A percentile compares a stretch with the other conserved stretches of the same genome.
Evolutionary conservation across 1,140 invertebrate species (phyloP).

Genomic region (Halyomorpha halys): DNA sequence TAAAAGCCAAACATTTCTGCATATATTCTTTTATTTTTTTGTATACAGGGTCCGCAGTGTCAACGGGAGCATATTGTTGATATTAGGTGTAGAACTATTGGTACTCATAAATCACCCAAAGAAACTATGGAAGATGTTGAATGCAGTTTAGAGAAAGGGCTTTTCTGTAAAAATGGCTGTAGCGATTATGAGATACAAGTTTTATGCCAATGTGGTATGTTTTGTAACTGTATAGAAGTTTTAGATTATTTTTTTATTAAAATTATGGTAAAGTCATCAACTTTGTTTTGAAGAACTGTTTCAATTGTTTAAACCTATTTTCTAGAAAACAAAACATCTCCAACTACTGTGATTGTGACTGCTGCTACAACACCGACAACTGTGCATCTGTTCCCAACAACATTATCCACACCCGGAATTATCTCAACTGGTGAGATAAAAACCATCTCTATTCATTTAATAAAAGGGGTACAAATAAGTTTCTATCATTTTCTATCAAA

Average conservation of each 20-base stretch:
- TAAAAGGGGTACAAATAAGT: too few species aligned
- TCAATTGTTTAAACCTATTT: not conserved
- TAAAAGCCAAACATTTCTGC: slow-evolving; percentile 12
- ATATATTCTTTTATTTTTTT: slow-evolving; percentile 3
- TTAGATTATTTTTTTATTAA: not conserved
- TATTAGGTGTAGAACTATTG: slow-evolving; percentile 61
- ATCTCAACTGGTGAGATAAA: too few species aligned
- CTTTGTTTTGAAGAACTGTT: too few species aligned
- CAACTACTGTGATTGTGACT: not conserved
- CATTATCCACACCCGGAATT: too few species aligned
- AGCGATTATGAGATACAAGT: slow-evolving; percentile 63
- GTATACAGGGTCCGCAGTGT: slow-evolving; percentile 34
- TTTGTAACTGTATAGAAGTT: not conserved
- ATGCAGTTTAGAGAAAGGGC: slow-evolving; percentile 58
- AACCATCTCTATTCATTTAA: too few species aligned
- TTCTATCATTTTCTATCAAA: too few species aligned
- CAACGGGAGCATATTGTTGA: slow-evolving; percentile 51
- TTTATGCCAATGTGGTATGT: slow-evolving; percentile 50
- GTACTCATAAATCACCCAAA: slow-evolving; percentile 48
- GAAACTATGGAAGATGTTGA: slow-evolving; percentile 59
- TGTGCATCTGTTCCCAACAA: too few species aligned
- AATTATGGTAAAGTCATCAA: not conserved
- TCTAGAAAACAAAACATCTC: not conserved
- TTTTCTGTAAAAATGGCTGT: slow-evolving; percentile 51
- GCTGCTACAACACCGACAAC: slow-evolving; percentile 32